Evolutionary conservation across 2,888 invertebrate genomes (phyloP).

Genomic region (Hyalella azteca): DNA sequence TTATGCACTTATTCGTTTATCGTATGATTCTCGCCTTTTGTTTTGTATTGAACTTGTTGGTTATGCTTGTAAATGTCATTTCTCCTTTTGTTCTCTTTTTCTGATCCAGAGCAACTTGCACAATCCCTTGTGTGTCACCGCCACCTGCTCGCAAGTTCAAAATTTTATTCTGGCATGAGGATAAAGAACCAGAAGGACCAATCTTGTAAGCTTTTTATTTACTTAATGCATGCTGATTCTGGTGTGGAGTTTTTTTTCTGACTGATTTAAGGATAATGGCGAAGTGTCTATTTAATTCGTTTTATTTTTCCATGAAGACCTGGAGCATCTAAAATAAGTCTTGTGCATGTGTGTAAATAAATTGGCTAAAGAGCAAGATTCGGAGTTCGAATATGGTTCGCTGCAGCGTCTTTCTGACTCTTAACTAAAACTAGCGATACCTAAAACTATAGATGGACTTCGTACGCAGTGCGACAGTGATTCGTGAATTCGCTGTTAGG

Average conservation of each 20-base stretch:
- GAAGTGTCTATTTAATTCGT: no score
- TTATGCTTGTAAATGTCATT: constrained; percentile 29
- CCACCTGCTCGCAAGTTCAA: constrained; percentile 23
- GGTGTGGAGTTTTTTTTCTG: not conserved
- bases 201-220: constrained; percentile 32
- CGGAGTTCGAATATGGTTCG: no score
- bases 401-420: no score
- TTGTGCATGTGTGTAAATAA: not conserved
- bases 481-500: no score
- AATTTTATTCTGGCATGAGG: constrained; percentile 31
- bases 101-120: constrained; percentile 26
- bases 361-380: not conserved
- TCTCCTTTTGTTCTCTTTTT: constrained; percentile 5
- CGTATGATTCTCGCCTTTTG: not conserved
- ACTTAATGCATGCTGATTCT: not conserved
- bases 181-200: constrained; percentile 31
- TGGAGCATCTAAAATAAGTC: not conserved
- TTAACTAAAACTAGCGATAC: no score
- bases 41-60: not conserved
- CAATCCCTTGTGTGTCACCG: constrained; percentile 26
- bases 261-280: not conserved
- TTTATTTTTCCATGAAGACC: not conserved
- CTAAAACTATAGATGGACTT: no score
- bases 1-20: not conserved
- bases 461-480: no score